Evolutionary conservation across 2,797 vertebrate species (phyloP).

Genomic region (Pipistrellus kuhlii): DNA sequence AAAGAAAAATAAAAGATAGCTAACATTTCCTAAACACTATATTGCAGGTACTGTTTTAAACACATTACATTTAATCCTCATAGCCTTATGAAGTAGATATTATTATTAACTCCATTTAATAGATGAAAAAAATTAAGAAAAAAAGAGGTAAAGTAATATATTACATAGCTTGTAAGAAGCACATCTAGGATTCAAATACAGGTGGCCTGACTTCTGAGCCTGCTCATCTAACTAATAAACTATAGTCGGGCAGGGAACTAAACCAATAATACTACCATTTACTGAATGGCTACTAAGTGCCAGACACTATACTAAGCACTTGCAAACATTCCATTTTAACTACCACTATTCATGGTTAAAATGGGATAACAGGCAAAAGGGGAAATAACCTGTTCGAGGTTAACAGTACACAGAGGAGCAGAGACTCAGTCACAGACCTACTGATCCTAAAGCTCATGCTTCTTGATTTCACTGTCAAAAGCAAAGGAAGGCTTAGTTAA

Average conservation of each 20-base stretch:
- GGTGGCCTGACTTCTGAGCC: neutral
- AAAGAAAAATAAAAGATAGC: slow-evolving; percentile 21
- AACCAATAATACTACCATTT: neutral
- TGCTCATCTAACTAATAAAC: neutral
- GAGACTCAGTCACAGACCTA: slow-evolving; percentile 1
- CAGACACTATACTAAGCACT: neutral
- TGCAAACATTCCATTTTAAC: slow-evolving; percentile 19
- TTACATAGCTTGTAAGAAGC: neutral
- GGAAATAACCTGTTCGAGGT: slow-evolving; percentile 1
- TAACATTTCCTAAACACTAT: slow-evolving; percentile 55
- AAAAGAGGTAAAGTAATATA: neutral
- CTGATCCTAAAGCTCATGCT: neutral
- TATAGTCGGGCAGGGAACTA: neutral
- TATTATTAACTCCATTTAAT: neutral
- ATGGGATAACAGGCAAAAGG: neutral
- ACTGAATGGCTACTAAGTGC: neutral
- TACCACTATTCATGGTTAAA: neutral
- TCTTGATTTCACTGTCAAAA: slow-evolving; percentile 35
- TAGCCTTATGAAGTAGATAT: neutral
- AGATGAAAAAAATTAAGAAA: slow-evolving; percentile 49
- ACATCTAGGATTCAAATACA: neutral
- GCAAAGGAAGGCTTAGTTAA: slow-evolving; percentile 3
- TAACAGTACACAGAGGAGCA: neutral
- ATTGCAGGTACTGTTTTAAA: slow-evolving; percentile 6
- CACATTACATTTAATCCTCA: slow-evolving; percentile 5